A percentile compares a stretch with the other conserved stretches of the same genome.
Conservation (phyloP, 2,888 invertebrate genomes). For the Chloroclystis v-ata region DNA sequence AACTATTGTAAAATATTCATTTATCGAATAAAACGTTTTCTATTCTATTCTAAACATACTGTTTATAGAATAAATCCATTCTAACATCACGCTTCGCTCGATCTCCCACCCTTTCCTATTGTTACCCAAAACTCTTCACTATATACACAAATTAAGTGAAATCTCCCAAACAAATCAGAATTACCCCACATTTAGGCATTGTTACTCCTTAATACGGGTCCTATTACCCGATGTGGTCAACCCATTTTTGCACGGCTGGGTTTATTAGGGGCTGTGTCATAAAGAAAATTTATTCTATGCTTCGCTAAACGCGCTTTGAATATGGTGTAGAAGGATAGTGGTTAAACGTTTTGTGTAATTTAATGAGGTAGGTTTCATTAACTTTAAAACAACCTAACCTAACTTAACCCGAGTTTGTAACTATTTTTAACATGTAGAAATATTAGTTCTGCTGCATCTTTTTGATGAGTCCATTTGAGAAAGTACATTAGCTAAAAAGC, state of each 20-base stretch:
- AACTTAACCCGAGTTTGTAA: too few relatives aligned
- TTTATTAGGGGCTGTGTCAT: conserved; percentile 55
- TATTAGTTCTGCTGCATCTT: too few relatives aligned
- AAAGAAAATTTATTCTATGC: conserved; percentile 54
- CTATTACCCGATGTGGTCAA: conserved; percentile 44
- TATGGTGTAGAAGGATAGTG: conserved; percentile 1
- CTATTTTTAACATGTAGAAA: too few relatives aligned
- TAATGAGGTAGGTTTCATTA: neutral
- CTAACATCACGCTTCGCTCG: neutral
- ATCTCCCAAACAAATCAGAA: conserved; percentile 24
- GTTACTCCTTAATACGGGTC: conserved; percentile 38
- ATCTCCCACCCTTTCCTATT: neutral
- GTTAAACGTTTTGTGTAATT: neutral
- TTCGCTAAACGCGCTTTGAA: conserved; percentile 19
- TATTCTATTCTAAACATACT: too few relatives aligned
- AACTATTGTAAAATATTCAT: too few relatives aligned
- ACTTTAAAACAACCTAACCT: too few relatives aligned
- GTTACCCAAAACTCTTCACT: neutral
- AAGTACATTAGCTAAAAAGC: too few relatives aligned
- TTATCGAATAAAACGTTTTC: too few relatives aligned
- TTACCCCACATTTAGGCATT: conserved; percentile 20
- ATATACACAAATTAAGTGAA: conserved; percentile 11
- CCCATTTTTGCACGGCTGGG: conserved; percentile 56
- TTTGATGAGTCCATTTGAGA: too few relatives aligned
- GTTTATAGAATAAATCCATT: too few relatives aligned